A percentile compares a stretch with the other conserved stretches of the same genome.
These are phyloP conservation scores for Empis stercorea DNA, from an alignment of 2,888 invertebrate genomes.

Conservation along the genomic window DNA sequence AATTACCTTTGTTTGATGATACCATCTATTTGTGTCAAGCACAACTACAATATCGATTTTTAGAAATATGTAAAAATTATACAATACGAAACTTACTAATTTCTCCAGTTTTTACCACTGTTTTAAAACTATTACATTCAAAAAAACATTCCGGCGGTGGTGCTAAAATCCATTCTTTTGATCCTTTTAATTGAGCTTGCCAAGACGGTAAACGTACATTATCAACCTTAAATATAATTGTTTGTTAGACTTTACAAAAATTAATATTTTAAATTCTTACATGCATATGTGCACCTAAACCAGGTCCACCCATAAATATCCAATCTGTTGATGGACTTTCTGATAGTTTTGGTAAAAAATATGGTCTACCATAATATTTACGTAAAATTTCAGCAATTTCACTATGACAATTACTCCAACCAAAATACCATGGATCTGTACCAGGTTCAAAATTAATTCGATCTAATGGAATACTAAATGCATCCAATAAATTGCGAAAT, in stretches of 20 bases:
- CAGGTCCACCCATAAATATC: conserved; percentile 95
- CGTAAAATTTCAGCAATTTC: conserved; percentile 64
- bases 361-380: conserved; percentile 67
- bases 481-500: conserved; percentile 63
- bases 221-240: conserved; percentile 56
- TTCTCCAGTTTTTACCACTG: conserved; percentile 72
- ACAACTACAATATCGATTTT: conserved; percentile 52
- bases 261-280: conserved; percentile 41
- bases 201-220: conserved; percentile 88
- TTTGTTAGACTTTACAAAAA: neutral
- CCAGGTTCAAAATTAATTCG: conserved; percentile 43
- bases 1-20: conserved; percentile 78
- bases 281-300: conserved; percentile 91
- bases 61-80: neutral
- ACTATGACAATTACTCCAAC: conserved; percentile 89
- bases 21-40: conserved; percentile 91
- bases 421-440: conserved; percentile 48
- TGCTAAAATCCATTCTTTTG: conserved; percentile 77
- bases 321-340: conserved; percentile 87
- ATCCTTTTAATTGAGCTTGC: conserved; percentile 90
- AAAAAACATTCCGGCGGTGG: conserved; percentile 89
- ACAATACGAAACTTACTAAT: conserved; percentile 51
- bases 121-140: conserved; percentile 43
- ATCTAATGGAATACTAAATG: conserved; percentile 63
- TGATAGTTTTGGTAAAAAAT: conserved; percentile 74